These are phyloP conservation scores for Pseudoatta argentina DNA, from an alignment of 1,140 invertebrate genomes.

Conservation along the genomic window DNA sequence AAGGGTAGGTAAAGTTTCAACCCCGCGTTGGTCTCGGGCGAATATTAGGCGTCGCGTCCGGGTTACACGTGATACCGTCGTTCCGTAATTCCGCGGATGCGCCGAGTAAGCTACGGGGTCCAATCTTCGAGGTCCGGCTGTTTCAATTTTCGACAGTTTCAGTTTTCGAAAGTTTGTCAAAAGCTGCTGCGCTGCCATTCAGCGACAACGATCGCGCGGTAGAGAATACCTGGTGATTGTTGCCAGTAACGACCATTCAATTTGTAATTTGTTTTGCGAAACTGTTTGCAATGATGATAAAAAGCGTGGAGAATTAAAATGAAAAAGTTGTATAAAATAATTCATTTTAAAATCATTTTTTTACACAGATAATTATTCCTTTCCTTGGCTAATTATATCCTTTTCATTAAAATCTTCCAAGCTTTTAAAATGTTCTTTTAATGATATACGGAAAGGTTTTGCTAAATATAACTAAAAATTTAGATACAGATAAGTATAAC, in stretches of 20 bases:
- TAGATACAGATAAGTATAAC: too few relatives aligned
- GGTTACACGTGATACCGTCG: slow-evolving; percentile 14
- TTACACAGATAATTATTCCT: background rate
- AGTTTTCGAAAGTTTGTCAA: background rate
- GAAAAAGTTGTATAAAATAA: background rate
- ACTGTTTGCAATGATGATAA: background rate
- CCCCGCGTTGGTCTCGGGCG: background rate
- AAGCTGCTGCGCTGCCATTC: background rate
- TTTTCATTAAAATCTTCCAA: background rate
- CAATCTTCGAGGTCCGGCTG: slow-evolving; percentile 5
- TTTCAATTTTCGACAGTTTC: slow-evolving; percentile 40
- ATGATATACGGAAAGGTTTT: background rate
- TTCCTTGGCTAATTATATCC: too few relatives aligned
- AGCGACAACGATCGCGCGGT: background rate
- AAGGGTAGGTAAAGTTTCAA: slow-evolving; percentile 52
- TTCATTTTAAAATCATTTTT: too few relatives aligned
- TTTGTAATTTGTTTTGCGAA: background rate
- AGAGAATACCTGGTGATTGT: background rate
- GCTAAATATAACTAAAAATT: too few relatives aligned
- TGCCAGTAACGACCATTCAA: background rate
- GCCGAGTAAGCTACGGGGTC: background rate
- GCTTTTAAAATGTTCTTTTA: background rate
- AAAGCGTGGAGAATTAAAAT: background rate
- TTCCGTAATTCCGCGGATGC: slow-evolving; percentile 25
- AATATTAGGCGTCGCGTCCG: slow-evolving; percentile 35